Evolutionary conservation across 1,140 invertebrate species (phyloP).

Genomic region (Calliphora vicina): DNA sequence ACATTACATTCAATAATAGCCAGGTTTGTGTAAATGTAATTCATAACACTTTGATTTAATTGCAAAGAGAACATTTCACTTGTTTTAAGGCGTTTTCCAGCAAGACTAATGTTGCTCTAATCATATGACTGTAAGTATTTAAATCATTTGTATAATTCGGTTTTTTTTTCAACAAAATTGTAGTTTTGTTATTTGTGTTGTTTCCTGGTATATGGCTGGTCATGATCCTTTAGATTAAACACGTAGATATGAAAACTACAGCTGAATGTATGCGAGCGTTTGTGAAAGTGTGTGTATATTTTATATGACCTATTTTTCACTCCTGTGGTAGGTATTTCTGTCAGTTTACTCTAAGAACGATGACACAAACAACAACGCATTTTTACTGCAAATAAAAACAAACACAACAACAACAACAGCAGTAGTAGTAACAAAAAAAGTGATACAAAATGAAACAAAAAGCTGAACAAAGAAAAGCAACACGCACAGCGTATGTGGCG

Average conservation of each 20-base stretch:
- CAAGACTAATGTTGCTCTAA: no score
- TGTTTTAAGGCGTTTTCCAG: no score
- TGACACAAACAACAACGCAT: not conserved
- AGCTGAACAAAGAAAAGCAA: not conserved
- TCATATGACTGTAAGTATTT: no score
- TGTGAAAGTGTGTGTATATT: not conserved
- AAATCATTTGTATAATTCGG: not conserved
- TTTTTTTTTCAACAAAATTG: not conserved
- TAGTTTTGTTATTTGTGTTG: not conserved
- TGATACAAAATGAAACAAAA: not conserved
- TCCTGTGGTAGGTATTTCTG: not conserved
- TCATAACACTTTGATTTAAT: no score
- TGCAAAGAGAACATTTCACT: no score
- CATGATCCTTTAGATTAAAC: slow-evolving; percentile 16
- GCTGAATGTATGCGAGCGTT: not conserved
- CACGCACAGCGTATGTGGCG: slow-evolving; percentile 27
- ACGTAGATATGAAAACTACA: not conserved
- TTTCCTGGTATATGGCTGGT: not conserved
- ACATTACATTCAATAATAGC: no score
- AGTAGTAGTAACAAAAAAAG: not conserved
- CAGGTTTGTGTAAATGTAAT: no score
- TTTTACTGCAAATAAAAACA: not conserved
- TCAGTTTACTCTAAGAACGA: slow-evolving; percentile 2
- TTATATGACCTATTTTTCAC: slow-evolving; percentile 26
- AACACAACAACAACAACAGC: not conserved